These are phyloP conservation scores for Oscheius sp. DNA, from an alignment of 2,888 invertebrate genomes.

Conservation along the genomic window DNA sequence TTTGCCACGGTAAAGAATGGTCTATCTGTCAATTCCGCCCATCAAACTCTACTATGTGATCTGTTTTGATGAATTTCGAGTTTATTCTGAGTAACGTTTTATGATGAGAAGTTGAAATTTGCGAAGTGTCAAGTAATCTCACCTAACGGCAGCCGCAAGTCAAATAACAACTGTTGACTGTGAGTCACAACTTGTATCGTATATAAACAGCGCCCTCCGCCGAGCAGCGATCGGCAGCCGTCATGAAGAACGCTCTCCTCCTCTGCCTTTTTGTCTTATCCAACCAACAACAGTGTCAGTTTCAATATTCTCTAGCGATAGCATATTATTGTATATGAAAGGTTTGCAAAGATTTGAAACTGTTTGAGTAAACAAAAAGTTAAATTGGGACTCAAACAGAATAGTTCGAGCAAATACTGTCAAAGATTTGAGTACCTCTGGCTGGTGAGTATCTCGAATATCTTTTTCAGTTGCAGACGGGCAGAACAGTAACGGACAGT, in stretches of 20 bases:
- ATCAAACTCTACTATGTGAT: background rate
- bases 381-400: background rate
- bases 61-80: background rate
- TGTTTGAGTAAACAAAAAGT: conserved; percentile 2
- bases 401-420: conserved; percentile 13
- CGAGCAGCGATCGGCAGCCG: conserved; percentile 16
- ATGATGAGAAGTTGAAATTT: conserved; percentile 23
- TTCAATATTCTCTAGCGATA: background rate
- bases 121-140: conserved; percentile 37
- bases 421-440: conserved; percentile 12
- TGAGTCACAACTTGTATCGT: conserved; percentile 34
- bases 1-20: background rate
- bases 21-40: conserved; percentile 13
- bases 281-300: conserved; percentile 37
- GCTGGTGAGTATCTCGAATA: background rate
- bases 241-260: conserved; percentile 28
- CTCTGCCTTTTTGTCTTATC: conserved; percentile 27
- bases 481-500: conserved; percentile 33
- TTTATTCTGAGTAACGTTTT: background rate
- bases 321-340: background rate
- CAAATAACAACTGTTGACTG: conserved; percentile 35
- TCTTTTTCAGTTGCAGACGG: conserved; percentile 37
- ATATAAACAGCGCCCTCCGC: conserved; percentile 28
- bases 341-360: background rate
- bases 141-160: conserved; percentile 34